phyloP scores from a whole-genome alignment of 2,888 invertebrate species.

The Caenorhabditis becei region DNA sequence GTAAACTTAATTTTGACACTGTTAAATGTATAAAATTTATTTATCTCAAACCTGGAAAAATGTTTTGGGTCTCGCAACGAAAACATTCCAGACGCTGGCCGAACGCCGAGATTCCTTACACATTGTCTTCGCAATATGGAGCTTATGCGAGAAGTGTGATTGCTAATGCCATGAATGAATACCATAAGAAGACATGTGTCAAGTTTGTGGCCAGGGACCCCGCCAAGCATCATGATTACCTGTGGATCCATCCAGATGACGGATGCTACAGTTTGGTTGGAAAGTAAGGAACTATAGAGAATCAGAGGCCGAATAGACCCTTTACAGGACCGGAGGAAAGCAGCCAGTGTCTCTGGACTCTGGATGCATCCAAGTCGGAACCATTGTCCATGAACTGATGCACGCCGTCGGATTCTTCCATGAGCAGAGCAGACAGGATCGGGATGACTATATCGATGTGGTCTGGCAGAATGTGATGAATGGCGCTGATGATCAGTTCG shows the following conservation, averaged over 20 bases:
- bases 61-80: no score
- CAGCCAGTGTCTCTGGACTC: constrained; percentile 79
- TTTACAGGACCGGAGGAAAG: constrained; percentile 69
- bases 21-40: no score
- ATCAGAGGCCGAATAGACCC: neutral
- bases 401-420: constrained; percentile 81
- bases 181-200: constrained; percentile 86
- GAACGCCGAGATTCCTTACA: constrained; percentile 80
- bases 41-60: no score
- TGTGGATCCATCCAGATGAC: constrained; percentile 84
- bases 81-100: constrained; percentile 81
- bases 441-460: constrained; percentile 83
- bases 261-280: constrained; percentile 89
- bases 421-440: constrained; percentile 82
- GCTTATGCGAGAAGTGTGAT: constrained; percentile 80
- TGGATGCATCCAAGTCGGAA: constrained; percentile 80
- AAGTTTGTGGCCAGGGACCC: constrained; percentile 85
- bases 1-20: no score
- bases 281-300: constrained; percentile 50
- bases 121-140: constrained; percentile 79
- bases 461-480: constrained; percentile 82
- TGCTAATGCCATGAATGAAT: constrained; percentile 83
- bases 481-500: constrained; percentile 82
- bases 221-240: constrained; percentile 83
- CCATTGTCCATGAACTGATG: constrained; percentile 79